Conservation (phyloP, 35 echinoderm and acorn worm genomes). For the Ophioderma brevispina region DNA sequence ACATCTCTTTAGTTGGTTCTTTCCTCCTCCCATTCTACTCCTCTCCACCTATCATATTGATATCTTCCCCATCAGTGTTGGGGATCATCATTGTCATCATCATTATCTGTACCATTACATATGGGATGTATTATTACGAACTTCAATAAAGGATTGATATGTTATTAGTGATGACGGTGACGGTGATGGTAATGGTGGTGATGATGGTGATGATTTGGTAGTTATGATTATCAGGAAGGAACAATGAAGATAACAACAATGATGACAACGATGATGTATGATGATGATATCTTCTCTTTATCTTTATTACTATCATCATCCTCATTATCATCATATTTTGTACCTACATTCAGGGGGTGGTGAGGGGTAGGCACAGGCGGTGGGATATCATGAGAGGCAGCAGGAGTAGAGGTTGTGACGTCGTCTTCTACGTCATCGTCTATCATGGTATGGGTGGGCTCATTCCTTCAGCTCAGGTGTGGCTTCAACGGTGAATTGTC, state of each 20-base stretch:
- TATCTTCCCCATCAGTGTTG: no score
- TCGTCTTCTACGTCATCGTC: conserved; percentile 7
- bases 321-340: not conserved
- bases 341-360: not conserved
- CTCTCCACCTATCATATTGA: no score
- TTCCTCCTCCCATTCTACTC: no score
- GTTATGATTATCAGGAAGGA: not conserved
- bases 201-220: not conserved
- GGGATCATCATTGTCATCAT: no score
- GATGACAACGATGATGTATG: not conserved
- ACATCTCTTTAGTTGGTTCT: no score
- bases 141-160: no score
- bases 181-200: not conserved
- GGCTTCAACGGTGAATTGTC: not conserved
- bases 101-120: no score
- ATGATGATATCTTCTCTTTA: not conserved
- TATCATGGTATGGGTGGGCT: not conserved
- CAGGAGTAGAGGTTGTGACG: not conserved
- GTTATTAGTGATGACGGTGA: no score
- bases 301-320: not conserved
- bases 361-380: not conserved
- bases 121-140: no score
- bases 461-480: not conserved
- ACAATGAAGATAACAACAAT: not conserved
- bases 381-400: not conserved